Evolutionary conservation across 2,113 vertebrate species (phyloP).

Genomic region (Macquaria ambigua): DNA sequence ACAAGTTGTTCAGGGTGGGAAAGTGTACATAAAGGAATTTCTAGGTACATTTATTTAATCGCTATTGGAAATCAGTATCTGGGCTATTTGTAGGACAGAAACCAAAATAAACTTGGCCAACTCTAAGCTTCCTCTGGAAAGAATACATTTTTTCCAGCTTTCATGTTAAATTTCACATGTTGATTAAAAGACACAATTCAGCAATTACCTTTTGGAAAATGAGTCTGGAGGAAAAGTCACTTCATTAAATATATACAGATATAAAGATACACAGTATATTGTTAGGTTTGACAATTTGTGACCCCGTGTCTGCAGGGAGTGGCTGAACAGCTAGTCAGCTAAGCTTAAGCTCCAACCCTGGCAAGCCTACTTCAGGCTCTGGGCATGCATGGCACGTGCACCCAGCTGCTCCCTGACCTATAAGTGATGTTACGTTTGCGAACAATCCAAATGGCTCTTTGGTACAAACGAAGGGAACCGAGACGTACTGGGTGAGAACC

Average conservation of each 20-base stretch:
- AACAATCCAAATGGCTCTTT: too few relatives aligned
- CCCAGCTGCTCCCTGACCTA: conserved; percentile 46
- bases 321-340: conserved; percentile 43
- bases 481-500: too few relatives aligned
- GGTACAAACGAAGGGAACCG: too few relatives aligned
- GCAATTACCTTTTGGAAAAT: conserved; percentile 7
- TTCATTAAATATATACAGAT: not conserved
- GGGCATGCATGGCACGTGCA: conserved; percentile 64
- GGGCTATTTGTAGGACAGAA: not conserved
- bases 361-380: conserved; percentile 49
- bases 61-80: not conserved
- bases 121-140: not conserved
- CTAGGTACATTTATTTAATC: not conserved
- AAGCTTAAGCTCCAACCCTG: conserved; percentile 63
- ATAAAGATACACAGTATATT: not conserved
- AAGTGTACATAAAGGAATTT: not conserved
- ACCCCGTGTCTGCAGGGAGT: conserved; percentile 33
- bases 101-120: conserved; percentile 14
- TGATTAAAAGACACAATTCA: conserved; percentile 17
- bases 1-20: not conserved
- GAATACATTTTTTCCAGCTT: not conserved
- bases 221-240: not conserved
- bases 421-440: too few relatives aligned
- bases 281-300: conserved; percentile 27
- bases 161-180: not conserved